Conservation (phyloP, 2,113 vertebrate genomes). For the Steatornis caripensis region DNA sequence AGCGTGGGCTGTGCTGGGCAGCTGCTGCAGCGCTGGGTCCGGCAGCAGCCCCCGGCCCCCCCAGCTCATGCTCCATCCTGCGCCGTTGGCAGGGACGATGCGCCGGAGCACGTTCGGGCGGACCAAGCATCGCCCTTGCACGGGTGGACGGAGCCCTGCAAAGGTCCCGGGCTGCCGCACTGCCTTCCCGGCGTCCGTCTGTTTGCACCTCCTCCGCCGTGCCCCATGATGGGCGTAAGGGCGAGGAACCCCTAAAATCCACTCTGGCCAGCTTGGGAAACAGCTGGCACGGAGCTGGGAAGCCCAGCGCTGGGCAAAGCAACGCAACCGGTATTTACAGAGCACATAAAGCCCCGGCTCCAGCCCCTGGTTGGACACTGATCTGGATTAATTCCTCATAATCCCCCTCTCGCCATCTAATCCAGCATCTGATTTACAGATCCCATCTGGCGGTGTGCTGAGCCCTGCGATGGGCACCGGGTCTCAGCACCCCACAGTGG, state of each 20-base stretch:
- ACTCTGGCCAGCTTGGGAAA: not conserved
- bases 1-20: not conserved
- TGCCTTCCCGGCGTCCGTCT: not conserved
- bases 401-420: conserved; percentile 22
- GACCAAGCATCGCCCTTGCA: not conserved
- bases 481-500: not conserved
- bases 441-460: not conserved
- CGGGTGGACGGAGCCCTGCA: not conserved
- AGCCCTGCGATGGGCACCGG: not conserved
- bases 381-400: conserved; percentile 22
- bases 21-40: not conserved
- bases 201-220: not conserved
- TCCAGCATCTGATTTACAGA: not conserved
- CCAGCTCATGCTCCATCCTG: not conserved
- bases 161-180: not conserved
- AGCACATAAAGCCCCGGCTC: not conserved
- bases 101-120: rapidly evolving
- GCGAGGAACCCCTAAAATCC: not conserved
- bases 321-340: not conserved
- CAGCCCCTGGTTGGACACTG: not conserved
- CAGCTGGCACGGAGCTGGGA: not conserved
- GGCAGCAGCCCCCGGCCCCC: not conserved
- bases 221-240: not conserved
- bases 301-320: not conserved
- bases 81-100: not conserved